These are phyloP conservation scores for Aptenodytes forsteri DNA, from an alignment of 2,113 vertebrate species.

Conservation along the genomic window DNA sequence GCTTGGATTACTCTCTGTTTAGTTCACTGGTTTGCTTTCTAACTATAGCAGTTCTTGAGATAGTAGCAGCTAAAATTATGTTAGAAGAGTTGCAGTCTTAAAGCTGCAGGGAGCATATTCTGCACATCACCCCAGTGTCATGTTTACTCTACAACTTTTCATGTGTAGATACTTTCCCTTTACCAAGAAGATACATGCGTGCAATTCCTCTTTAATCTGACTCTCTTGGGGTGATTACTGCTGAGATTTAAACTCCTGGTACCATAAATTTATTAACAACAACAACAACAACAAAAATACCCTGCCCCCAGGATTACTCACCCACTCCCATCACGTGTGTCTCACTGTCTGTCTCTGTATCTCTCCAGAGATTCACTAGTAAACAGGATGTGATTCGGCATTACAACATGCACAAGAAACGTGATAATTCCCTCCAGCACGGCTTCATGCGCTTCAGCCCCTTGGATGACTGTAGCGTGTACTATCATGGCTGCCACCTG, in stretches of 20 bases:
- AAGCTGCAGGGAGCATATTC: conserved; percentile 16
- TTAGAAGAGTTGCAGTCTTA: conserved; percentile 23
- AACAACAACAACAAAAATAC: neutral
- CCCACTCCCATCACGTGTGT: neutral
- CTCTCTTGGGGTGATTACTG: neutral
- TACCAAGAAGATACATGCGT: neutral
- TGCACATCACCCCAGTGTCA: neutral
- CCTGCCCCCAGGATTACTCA: neutral
- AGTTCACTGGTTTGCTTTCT: conserved; percentile 57
- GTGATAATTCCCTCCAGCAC: conserved; percentile 98
- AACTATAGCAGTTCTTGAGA: conserved; percentile 57
- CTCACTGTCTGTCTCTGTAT: conserved; percentile 34
- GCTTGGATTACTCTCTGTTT: neutral
- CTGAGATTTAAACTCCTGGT: neutral
- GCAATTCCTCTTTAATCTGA: neutral
- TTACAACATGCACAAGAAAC: conserved; percentile 99
- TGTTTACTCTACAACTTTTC: neutral
- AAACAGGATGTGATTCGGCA: conserved; percentile 99
- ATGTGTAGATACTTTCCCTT: neutral
- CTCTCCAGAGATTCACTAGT: conserved; percentile 96
- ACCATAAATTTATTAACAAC: neutral
- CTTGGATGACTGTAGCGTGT: conserved; percentile 97
- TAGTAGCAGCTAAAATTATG: conserved; percentile 51
- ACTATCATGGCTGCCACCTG: conserved; percentile 98
- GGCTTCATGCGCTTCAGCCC: conserved; percentile 99